Conservation (phyloP, 1,140 invertebrate species). For the Myzus persicae region DNA sequence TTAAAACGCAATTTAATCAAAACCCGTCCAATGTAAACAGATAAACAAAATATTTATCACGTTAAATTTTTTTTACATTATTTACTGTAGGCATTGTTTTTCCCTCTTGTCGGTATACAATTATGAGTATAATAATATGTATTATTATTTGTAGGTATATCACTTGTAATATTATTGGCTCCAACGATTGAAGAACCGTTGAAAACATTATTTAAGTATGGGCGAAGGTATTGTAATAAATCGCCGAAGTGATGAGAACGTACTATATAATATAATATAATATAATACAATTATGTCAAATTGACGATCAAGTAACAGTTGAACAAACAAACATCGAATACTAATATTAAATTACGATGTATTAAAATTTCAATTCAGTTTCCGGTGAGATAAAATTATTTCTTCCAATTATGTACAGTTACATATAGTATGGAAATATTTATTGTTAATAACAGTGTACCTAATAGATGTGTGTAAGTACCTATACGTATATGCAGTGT, state of each 20-base stretch:
- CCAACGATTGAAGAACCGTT: neutral
- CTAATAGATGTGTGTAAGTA: too few relatives aligned
- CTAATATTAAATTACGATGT: neutral
- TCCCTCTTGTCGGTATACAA: neutral
- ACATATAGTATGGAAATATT: neutral
- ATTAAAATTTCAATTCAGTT: neutral
- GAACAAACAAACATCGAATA: neutral
- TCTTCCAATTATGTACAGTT: neutral
- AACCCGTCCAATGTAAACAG: neutral
- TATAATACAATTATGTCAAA: neutral
- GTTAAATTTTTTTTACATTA: neutral
- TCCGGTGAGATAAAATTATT: neutral
- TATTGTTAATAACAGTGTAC: too few relatives aligned
- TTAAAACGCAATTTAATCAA: neutral
- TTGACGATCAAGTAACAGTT: neutral
- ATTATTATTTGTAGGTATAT: too few relatives aligned
- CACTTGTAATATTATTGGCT: neutral
- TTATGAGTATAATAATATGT: too few relatives aligned
- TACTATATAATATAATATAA: neutral
- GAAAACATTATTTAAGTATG: neutral
- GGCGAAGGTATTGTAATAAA: neutral
- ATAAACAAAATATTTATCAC: neutral
- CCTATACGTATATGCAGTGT: too few relatives aligned
- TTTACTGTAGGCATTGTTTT: neutral
- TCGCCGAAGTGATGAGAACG: neutral